These are phyloP conservation scores for Agrenia bidenticulata DNA, from an alignment of 2,888 invertebrate genomes.

Conservation along the genomic window DNA sequence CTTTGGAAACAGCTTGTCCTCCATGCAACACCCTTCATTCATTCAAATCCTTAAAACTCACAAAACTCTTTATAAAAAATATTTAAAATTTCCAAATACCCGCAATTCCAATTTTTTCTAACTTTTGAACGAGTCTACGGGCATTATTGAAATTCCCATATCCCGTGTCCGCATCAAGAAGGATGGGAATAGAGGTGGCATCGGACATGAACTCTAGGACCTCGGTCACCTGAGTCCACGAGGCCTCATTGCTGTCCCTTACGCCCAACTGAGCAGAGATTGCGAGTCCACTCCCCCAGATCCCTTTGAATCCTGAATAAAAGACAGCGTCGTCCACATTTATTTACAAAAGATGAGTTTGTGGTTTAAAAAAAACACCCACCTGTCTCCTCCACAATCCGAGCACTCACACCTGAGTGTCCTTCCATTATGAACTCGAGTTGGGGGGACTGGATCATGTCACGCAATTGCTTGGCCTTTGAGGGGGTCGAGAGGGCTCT, in stretches of 20 bases:
- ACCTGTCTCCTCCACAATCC: constrained; percentile 59
- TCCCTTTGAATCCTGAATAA: constrained; percentile 55
- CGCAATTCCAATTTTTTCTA: constrained; percentile 58
- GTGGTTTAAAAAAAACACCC: no score
- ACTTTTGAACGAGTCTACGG: constrained; percentile 56
- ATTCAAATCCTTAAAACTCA: neutral
- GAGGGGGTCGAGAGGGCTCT: no score
- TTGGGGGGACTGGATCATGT: constrained; percentile 56
- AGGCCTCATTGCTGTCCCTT: constrained; percentile 59
- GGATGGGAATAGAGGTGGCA: constrained; percentile 57
- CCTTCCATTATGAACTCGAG: constrained; percentile 59
- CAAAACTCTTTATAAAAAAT: no score
- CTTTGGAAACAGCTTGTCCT: constrained; percentile 59
- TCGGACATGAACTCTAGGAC: constrained; percentile 59
- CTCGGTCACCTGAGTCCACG: constrained; percentile 58
- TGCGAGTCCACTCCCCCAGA: constrained; percentile 59
- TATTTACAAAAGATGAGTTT: no score
- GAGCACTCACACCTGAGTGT: constrained; percentile 58
- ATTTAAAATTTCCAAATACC: no score
- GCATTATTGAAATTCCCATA: constrained; percentile 60
- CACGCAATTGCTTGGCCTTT: constrained; percentile 56
- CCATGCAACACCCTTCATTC: constrained; percentile 57
- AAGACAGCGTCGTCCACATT: no score
- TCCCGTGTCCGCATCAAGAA: constrained; percentile 59
- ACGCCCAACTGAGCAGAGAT: constrained; percentile 58